Base-by-base conservation (phyloP, 23 tunicate genomes). In the Botrylloides violaceus region DNA sequence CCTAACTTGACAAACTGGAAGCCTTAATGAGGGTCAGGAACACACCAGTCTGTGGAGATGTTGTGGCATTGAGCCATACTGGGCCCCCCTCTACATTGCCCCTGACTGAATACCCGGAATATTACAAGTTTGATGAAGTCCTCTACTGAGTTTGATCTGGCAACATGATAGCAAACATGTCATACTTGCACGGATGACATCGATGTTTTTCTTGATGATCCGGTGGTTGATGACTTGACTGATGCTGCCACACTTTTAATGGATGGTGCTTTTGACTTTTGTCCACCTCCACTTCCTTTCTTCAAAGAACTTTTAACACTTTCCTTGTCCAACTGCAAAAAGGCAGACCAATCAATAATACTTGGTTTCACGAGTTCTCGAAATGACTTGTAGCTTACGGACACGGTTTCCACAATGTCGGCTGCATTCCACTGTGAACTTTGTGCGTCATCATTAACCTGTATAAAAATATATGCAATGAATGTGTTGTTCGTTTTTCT, bases 151-250 rank as follows among this genome's bases (percentile, higher is more conserved):
- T n/a, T n/a, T n/a, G n/a, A n/a, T n/a, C n/a, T n/a, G n/a, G n/a
- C n/a, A n/a, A n/a, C n/a, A n/a, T n/a, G n/a, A n/a, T n/a, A n/a
- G n/a, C n/a, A n/a, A n/a, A n/a, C n/a, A 65, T 32, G 0, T 29
- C 29, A 20, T 32, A 79, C 94, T 77, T 85, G 94, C 6, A 61
- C 84, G 19, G 94, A 85, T 12, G 94, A 85, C 29, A 85, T 71
- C 1, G 94, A 79, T 39, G 82, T 85, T n/a, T 73, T 78, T 38
- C 48, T 64, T 0, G 94, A 85, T 57, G 84, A 78, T 15, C 53
- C 37, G 20, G 74, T 32, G 21, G 36, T 68, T 19, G 25, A 23
- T 36, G 74, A 68, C 28, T 68, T 2, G 56, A 68, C 57, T 3
- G 94, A 74, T 1, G 58, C 84, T 3, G 84, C 32, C 0, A 75